These are phyloP conservation scores for Metaphire vulgaris DNA, from an alignment of 1,140 invertebrate genomes.

Conservation along the genomic window DNA sequence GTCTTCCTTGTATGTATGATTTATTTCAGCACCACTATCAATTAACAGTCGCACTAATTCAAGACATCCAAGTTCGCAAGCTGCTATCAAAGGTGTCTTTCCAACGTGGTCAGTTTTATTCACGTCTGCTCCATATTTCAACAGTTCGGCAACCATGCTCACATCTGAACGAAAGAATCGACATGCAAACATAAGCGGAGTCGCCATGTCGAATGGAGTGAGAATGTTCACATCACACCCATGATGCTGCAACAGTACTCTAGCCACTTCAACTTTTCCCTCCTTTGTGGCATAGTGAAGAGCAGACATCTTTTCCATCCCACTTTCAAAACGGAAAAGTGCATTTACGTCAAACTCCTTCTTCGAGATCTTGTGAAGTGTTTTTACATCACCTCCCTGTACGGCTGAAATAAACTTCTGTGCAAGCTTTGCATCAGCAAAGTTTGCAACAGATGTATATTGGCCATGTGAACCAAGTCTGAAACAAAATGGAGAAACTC, in stretches of 20 bases:
- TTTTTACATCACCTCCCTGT: background rate
- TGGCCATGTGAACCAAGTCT: background rate
- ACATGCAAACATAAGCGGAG: constrained; percentile 8
- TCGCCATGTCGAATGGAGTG: constrained; percentile 8
- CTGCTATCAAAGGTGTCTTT: background rate
- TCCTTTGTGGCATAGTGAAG: constrained; percentile 7
- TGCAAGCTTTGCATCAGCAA: background rate
- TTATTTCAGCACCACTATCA: background rate
- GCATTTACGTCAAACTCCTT: constrained; percentile 11
- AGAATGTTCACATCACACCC: background rate
- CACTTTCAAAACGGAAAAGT: background rate
- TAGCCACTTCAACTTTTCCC: background rate
- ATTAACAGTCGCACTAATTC: constrained; percentile 6
- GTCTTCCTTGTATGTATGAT: background rate
- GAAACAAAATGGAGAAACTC: too few relatives aligned
- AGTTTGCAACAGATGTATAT: background rate
- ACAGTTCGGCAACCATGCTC: background rate
- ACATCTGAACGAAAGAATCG: background rate
- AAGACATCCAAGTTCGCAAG: constrained; percentile 4
- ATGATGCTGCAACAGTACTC: background rate
- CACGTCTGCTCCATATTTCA: constrained; percentile 4
- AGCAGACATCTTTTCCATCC: constrained; percentile 15
- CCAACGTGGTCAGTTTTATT: background rate
- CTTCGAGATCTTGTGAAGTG: constrained; percentile 4
- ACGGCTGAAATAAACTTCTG: background rate